Evolutionary conservation across 2,797 vertebrate species (phyloP), one percentile per base, ranked within the genome.

Genomic region (Xiphorhynchus erythropygius): DNA sequence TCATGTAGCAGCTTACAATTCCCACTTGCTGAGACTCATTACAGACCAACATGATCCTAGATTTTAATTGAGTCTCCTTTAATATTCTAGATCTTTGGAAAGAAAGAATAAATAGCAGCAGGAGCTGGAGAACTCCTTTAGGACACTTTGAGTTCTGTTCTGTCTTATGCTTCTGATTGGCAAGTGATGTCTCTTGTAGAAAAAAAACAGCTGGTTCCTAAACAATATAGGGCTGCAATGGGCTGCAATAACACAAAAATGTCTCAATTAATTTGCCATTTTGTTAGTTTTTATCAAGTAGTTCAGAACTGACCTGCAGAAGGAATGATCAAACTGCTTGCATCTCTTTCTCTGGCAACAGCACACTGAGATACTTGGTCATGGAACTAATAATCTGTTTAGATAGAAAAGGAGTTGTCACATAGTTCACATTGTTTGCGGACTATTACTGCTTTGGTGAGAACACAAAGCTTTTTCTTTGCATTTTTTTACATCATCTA

Each of bases 11-110:
- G 7, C 15, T 59, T 10, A 81, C 19, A 74, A 18, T n/a, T 68
- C 24, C n/a, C 9, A 9, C 19, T 70, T 0, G 0, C 18, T 71
- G 25, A 68, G 18, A 37, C 13, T 64, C 37, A 22, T 57, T 78
- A 37, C 18, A 90, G 33, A 67, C 2, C 37, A 77, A 71, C 28
- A 46, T 10, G 2, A 70, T 30, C 60, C 37, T 35, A 46, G n/a
- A 64, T 44, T 69, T 82, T 44, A 27, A 1, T 8, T 65, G 9
- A 81, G 46, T 35, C 4, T 50, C 24, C 28, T 78, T 82, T 53
- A 76, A 49, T 47, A 68, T 39, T 78, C 63, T n/a, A 59, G 19
- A 46, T 65, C 15, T 55, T 73, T 57, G 19, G 16, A 59, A 63
- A 62, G 16, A 62, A 74, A 83, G 28, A 41, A 60, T 14, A 68